Evolutionary conservation across 2,113 vertebrate genomes (phyloP).

Genomic region (Pangasianodon hypophthalmus): DNA sequence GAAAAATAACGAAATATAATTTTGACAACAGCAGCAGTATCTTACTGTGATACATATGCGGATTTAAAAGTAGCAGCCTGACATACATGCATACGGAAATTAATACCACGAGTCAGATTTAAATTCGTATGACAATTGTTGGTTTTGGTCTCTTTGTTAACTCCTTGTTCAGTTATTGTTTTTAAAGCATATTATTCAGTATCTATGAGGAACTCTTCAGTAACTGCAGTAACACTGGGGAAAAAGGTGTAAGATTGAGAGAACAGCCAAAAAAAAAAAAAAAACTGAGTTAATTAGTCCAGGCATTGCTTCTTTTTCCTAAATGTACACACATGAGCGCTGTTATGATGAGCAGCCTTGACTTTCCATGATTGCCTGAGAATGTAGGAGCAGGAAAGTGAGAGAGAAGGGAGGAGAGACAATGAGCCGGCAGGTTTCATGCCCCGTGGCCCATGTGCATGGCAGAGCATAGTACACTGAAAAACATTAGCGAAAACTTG

Average conservation of each 20-base stretch:
- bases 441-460: conserved; percentile 63
- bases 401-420: conserved; percentile 53
- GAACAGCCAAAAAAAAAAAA: not conserved
- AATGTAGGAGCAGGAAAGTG: conserved; percentile 49
- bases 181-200: not conserved
- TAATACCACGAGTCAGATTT: not conserved
- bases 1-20: not conserved
- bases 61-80: not conserved
- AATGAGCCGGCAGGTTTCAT: conserved; percentile 65
- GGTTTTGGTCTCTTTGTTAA: not conserved
- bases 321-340: conserved; percentile 12
- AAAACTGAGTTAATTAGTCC: conserved; percentile 1
- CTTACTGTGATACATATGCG: not conserved
- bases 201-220: not conserved
- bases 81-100: not conserved
- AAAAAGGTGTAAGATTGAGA: not conserved
- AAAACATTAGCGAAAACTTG: conserved; percentile 77
- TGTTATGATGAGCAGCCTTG: conserved; percentile 62
- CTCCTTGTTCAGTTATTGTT: not conserved
- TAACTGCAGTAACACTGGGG: not conserved
- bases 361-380: conserved; percentile 43
- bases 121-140: not conserved
- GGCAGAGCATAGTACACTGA: conserved; percentile 61
- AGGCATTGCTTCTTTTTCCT: not conserved
- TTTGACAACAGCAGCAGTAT: not conserved